Base-by-base conservation (phyloP, 2,113 vertebrate genomes). In the Vulpes ferrilata region DNA sequence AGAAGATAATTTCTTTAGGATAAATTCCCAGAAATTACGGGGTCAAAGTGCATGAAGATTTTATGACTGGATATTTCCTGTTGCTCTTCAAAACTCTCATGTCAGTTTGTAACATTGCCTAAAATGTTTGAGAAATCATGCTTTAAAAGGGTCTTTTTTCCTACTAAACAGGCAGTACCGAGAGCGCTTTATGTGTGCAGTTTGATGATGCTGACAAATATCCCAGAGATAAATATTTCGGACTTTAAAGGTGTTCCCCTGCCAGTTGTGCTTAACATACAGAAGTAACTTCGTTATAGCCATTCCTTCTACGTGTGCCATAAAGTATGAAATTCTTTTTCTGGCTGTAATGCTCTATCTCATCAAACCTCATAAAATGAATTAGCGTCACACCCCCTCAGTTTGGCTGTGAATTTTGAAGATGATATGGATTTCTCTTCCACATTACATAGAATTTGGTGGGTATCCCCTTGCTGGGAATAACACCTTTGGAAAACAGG, bases 241-340 rank as follows among this genome's bases (percentile, higher is more conserved):
- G 12, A 90, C 67, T 97, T 97, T 95, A 96, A 97, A 97, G 93
- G 92, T 88, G 43, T 92, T 94, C 96, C 95, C 97, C 96, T 96
- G 97, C 82, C 92, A 81, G 90, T 97, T 98, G 30, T 97, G 95
- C 98, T 94, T 95, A 97, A 92, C 92, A 96, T 92, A 96, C 79
- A 97, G 88, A 96, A 97, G 38, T 73, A 90, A 96, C 97, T 98
- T 98, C 43, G 97, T 97, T 98, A 98, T 83, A 98, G 92, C 60
- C 96, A 96, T 94, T 97, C 98, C 79, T 96, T 97, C 86, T 96
- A 97, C 87, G 53, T 96, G 84, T 97, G 97, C 97, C 96, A 88
- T 93, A 87, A 97, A 93, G 59, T 64, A 62, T 92, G 90, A 53
- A 78, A 78, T 98, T 98, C 97, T 98, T 98, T 97, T 98, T 93